Evolutionary conservation across 1,140 invertebrate genomes (phyloP).

Genomic region (Planococcus citri): DNA sequence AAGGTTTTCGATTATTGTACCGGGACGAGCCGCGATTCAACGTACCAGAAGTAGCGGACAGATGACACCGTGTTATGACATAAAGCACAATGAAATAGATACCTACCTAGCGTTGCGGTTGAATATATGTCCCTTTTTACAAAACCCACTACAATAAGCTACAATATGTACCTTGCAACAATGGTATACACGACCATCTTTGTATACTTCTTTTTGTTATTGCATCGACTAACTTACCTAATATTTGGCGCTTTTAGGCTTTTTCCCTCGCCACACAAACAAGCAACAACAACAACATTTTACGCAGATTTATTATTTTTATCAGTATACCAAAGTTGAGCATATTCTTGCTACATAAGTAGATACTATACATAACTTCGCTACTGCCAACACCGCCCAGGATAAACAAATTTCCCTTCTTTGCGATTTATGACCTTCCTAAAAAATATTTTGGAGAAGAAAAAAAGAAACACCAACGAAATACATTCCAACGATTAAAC

Average conservation of each 20-base stretch:
- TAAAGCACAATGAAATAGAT: slow-evolving; percentile 19
- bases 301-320: no score
- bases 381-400: no score
- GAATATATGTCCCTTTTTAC: slow-evolving; percentile 17
- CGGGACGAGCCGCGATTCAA: slow-evolving; percentile 10
- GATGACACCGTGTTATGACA: slow-evolving; percentile 20
- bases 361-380: no score
- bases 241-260: not conserved
- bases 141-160: not conserved
- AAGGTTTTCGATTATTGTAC: not conserved
- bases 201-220: not conserved
- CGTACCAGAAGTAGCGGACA: not conserved
- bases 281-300: no score
- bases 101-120: slow-evolving; percentile 16
- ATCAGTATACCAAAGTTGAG: no score
- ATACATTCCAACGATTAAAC: no score
- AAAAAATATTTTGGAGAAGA: no score
- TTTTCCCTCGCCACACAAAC: no score
- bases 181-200: not conserved
- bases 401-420: no score
- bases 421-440: no score
- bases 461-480: no score
- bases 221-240: not conserved
- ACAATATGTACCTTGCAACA: not conserved
- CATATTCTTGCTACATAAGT: no score